A percentile compares a stretch with the other conserved stretches of the same genome.
Evolutionary conservation across 2,113 vertebrate species (phyloP).

Genomic region (Alethe castanea): DNA sequence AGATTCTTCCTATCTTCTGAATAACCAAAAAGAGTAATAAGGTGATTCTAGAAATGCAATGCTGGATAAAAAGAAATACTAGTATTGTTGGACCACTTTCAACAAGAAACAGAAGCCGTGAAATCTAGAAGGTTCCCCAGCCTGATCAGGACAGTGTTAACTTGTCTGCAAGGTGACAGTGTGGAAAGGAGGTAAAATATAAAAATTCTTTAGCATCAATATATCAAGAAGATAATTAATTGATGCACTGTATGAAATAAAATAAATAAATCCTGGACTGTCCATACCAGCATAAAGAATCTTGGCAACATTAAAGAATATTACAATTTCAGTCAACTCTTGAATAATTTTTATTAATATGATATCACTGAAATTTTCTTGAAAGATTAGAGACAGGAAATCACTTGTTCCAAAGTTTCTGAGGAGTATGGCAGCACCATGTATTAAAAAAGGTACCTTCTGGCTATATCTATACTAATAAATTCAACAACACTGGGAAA

Average conservation of each 20-base stretch:
- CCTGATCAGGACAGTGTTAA: not conserved
- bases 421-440: not conserved
- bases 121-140: not conserved
- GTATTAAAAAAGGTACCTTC: not conserved
- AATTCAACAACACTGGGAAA: not conserved
- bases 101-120: not conserved
- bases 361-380: not conserved
- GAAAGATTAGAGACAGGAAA: not conserved
- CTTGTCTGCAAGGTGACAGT: not conserved
- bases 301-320: not conserved
- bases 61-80: not conserved
- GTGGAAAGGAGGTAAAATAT: not conserved
- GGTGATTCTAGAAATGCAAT: not conserved
- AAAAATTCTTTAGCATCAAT: not conserved
- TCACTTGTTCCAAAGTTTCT: not conserved
- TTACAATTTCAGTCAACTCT: not conserved
- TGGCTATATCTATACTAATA: not conserved
- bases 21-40: not conserved
- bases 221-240: not conserved
- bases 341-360: not conserved
- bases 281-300: not conserved
- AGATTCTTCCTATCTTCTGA: not conserved
- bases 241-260: not conserved
- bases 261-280: not conserved
- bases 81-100: not conserved